Percentiles rank a stretch among this genome's conserved stretches.
phyloP scores from a whole-genome alignment of 2,888 invertebrate genomes.

The Drepanosiphum platanoidis region DNA sequence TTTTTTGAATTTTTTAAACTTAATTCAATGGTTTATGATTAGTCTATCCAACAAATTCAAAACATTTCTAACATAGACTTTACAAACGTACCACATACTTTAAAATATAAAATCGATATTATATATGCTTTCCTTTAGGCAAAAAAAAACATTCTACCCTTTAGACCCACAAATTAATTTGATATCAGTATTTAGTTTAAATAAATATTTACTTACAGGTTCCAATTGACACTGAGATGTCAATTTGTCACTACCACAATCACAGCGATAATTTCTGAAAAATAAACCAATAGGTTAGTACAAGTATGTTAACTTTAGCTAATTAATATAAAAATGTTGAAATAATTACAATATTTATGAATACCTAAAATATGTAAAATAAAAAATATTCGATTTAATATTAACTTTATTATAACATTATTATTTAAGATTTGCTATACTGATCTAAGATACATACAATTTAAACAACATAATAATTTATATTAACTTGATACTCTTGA shows the following conservation, averaged over 20 bases:
- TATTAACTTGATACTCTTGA: no score
- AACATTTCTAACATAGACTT: no score
- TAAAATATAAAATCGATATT: no score
- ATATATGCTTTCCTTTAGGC: no score
- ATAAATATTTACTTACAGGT: conserved; percentile 68
- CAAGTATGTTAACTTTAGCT: not conserved
- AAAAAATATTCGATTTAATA: not conserved
- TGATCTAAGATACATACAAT: not conserved
- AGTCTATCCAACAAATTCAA: no score
- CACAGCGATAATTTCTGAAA: conserved; percentile 87
- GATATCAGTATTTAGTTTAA: not conserved
- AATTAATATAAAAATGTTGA: not conserved
- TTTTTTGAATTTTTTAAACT: no score
- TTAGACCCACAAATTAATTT: not conserved
- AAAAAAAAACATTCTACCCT: no score
- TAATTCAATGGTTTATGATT: no score
- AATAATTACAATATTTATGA: not conserved
- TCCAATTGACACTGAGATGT: conserved; percentile 76
- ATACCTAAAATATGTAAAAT: not conserved
- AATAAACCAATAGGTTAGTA: not conserved
- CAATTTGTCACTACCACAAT: conserved; percentile 90
- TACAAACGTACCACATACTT: no score
- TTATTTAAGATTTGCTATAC: not conserved
- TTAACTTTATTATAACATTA: not conserved
- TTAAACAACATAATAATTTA: not conserved